Conservation (phyloP, 1,140 invertebrate species). For the Drosophila tropicalis region DNA sequence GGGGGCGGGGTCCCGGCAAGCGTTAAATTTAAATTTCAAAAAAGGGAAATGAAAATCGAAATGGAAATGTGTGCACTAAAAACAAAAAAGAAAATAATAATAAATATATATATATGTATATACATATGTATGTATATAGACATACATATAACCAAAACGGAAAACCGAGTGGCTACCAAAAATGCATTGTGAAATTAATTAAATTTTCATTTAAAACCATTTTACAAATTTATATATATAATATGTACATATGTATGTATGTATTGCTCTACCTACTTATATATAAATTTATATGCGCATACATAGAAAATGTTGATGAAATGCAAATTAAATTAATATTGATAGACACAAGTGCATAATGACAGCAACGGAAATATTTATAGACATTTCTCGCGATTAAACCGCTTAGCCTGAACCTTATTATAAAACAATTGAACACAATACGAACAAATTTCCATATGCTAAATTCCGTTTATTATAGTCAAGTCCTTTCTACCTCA, state of each 20-base stretch:
- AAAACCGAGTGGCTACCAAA: constrained; percentile 15
- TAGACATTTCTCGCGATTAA: neutral
- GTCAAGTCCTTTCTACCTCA: too few species aligned
- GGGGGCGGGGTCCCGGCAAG: constrained; percentile 1
- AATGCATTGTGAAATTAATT: constrained; percentile 72
- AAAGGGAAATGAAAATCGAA: constrained; percentile 14
- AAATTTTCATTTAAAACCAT: constrained; percentile 48
- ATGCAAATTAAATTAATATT: constrained; percentile 14
- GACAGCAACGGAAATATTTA: neutral
- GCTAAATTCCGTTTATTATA: too few species aligned
- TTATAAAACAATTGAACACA: neutral
- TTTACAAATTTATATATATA: constrained; percentile 13
- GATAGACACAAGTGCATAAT: constrained; percentile 10
- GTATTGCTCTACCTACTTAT: neutral
- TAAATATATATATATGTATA: constrained; percentile 1
- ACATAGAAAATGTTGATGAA: constrained; percentile 3
- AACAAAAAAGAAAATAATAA: constrained; percentile 10
- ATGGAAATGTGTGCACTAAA: constrained; percentile 6
- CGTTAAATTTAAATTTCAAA: constrained; percentile 38
- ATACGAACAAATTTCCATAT: neutral
- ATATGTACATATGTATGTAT: neutral
- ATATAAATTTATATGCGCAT: too few species aligned
- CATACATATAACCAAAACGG: constrained; percentile 6
- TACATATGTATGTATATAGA: too few species aligned
- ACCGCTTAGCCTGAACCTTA: constrained; percentile 1